Percentiles rank a stretch among this genome's conserved stretches.
These are phyloP conservation scores for Dendropsophus ebraccatus DNA, from an alignment of 2,113 vertebrate species.

Conservation along the genomic window DNA sequence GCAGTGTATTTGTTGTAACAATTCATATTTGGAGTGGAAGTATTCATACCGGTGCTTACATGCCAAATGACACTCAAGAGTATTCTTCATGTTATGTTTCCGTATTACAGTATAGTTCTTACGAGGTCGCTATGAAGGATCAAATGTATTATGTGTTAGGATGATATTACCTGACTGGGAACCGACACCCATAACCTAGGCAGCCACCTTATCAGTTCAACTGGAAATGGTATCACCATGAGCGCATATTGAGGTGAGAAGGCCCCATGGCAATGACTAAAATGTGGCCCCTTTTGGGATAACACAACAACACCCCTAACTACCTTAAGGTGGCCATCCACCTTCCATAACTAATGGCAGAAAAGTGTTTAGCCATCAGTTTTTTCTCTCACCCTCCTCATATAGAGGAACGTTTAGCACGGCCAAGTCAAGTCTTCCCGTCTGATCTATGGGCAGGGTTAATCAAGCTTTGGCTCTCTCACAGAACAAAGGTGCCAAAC, in stretches of 20 bases:
- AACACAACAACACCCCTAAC: neutral
- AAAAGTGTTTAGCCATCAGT: no score
- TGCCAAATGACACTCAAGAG: neutral
- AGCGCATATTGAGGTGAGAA: neutral
- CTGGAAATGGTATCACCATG: neutral
- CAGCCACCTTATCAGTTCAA: neutral
- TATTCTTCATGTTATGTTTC: neutral
- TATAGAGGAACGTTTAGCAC: no score
- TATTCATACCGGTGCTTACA: neutral
- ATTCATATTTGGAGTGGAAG: slow-evolving; percentile 10
- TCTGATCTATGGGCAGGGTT: no score
- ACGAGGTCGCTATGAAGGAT: neutral
- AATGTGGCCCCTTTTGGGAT: neutral
- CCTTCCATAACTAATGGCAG: no score
- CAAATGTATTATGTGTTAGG: neutral
- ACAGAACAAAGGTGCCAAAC: no score
- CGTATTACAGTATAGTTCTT: neutral
- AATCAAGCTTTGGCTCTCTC: no score
- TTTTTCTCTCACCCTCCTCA: no score
- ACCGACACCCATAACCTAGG: neutral
- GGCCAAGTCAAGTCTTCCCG: no score
- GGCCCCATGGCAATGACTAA: neutral
- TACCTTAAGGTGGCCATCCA: no score
- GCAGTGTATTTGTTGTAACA: neutral
- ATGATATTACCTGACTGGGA: neutral